A percentile compares a stretch with the other conserved stretches of the same genome.
phyloP scores from a whole-genome alignment of 1,140 invertebrate genomes.

The Drosophila subobscura region DNA sequence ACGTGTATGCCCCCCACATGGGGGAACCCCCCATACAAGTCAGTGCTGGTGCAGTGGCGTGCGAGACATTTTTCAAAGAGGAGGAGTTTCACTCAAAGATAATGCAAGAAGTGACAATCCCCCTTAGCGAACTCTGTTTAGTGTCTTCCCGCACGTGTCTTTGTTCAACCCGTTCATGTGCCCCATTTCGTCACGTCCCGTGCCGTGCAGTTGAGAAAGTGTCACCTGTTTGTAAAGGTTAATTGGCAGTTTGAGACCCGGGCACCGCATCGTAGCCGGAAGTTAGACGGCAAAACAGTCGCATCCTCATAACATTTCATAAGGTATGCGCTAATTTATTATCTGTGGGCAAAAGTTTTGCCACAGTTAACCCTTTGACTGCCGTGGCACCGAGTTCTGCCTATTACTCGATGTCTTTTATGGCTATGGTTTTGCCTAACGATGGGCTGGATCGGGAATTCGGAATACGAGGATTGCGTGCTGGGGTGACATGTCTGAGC shows the following conservation, averaged over 20 bases:
- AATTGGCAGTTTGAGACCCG: constrained; percentile 62
- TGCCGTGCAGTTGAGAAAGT: constrained; percentile 64
- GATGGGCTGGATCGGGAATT: not conserved
- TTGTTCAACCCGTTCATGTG: constrained; percentile 49
- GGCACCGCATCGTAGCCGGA: constrained; percentile 48
- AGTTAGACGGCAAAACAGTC: constrained; percentile 33
- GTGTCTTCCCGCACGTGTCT: constrained; percentile 23
- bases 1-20: constrained; percentile 9
- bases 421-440: constrained; percentile 10
- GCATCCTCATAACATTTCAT: constrained; percentile 76
- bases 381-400: constrained; percentile 18
- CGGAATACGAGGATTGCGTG: constrained; percentile 47
- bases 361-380: constrained; percentile 72
- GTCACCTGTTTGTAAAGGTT: constrained; percentile 62
- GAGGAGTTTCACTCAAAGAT: not conserved
- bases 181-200: not conserved
- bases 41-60: not conserved
- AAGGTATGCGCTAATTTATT: constrained; percentile 81
- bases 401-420: constrained; percentile 17
- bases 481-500: constrained; percentile 26
- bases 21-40: constrained; percentile 2
- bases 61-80: no score
- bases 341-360: constrained; percentile 76
- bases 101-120: not conserved
- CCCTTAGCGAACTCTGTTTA: constrained; percentile 29